Evolutionary conservation across 2,888 invertebrate genomes (phyloP), one percentile per base, ranked within the genome.

Genomic region (Pyrrhia umbra): DNA sequence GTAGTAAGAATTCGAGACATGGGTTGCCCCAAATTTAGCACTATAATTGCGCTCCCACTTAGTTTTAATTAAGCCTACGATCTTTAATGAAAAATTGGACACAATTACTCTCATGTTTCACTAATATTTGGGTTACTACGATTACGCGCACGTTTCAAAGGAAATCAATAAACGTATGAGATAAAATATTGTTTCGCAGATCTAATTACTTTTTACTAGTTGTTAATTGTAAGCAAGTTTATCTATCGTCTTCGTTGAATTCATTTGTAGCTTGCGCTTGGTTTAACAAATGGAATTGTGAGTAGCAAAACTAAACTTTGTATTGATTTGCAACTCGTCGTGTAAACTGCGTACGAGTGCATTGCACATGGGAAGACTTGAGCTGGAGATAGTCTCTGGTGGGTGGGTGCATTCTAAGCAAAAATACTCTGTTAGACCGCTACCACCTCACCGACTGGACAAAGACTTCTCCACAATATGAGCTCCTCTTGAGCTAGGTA

Each of bases 51-150:
- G 66, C 68, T 74, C 45, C 81, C 84, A 85, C 78, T 88, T 86
- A 81, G 75, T 81, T 79, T 81, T 82, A 80, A 85, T 88, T 85
- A 82, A 87, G 83, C 80, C 79, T 76, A 72, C 72, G 73, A 80
- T 81, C 67, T 84, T 76, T 75, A 68, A 79, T 67, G 71, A 76
- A 64, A 73, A 61, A 75, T 75, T 66, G 68, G 75, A 59, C 69
- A 62, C 68, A 63, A 62, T 60, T 40, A 55, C 58, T 75, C 58
- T 78, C 40, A 55, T 40, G 64, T 79, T 76, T 67, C 61, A 63
- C 54, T 62, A 20, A 37, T 71, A 64, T 75, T 54, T 64, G 60
- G 68, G 43, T 68, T 57, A 63, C 39, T 21, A 34, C 23, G 37
- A 37, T 20, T 45, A 34, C 51, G 55, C 49, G 47, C 50, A 55